phyloP scores from a whole-genome alignment of 2,888 invertebrate genomes.

The Lepas anatifera region DNA sequence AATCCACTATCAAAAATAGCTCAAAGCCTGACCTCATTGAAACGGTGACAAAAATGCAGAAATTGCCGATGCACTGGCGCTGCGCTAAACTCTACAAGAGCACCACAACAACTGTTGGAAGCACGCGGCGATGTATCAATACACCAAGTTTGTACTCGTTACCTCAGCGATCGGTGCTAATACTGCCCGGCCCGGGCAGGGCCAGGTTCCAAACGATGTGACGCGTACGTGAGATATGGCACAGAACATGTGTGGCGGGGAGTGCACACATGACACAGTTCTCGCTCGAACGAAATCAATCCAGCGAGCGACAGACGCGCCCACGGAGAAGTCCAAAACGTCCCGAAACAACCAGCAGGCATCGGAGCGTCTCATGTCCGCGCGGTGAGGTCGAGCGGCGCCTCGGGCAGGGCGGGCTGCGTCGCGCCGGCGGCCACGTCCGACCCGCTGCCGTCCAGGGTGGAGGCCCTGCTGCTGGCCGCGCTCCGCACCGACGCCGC shows the following conservation, averaged over 20 bases:
- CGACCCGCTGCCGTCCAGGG: too few species aligned
- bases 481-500: neutral
- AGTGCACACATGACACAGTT: too few species aligned
- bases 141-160: neutral
- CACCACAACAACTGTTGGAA: neutral
- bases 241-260: too few species aligned
- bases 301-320: too few species aligned
- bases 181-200: neutral
- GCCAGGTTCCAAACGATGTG: neutral
- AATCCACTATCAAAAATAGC: too few species aligned
- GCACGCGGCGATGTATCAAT: neutral
- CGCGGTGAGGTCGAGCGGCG: constrained; percentile 6
- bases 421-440: neutral
- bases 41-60: neutral
- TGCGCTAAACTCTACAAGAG: too few species aligned
- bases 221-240: too few species aligned
- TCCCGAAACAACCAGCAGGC: too few species aligned
- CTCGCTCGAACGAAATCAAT: too few species aligned
- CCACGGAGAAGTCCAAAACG: too few species aligned
- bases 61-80: too few species aligned
- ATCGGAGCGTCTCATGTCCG: neutral
- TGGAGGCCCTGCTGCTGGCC: neutral
- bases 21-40: neutral
- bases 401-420: neutral
- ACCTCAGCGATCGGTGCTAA: neutral